Evolutionary conservation across 2,797 vertebrate genomes (phyloP), one percentile per base, ranked within the genome.

Genomic region (Aeoliscus strigatus): DNA sequence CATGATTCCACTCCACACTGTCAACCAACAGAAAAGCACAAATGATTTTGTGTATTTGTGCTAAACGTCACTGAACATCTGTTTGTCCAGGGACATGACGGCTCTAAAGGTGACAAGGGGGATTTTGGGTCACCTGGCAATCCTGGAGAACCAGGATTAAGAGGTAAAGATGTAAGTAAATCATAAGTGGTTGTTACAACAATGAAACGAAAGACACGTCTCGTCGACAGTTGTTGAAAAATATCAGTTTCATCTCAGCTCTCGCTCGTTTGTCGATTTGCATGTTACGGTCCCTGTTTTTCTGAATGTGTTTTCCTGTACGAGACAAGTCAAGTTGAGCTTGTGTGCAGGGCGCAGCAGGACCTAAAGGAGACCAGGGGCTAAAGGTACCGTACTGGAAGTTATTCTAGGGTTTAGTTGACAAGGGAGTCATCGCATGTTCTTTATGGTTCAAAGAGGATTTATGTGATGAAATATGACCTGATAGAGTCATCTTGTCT

Each of bases 81-180:
- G 27, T 18, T 70, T 77, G n/a, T 63, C 28, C 27, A 94, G 93
- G 93, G 93, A 2, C 83, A 83, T 2, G 78, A 77, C 37, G 90
- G 90, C 18, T 69, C 4, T 8, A 90, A 89, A 63, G 92, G 92
- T 8, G 79, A 88, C 4, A 90, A 86, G 43, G 93, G 92, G 9
- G 66, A 57, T 23, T 15, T 66, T 29, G 90, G 91, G 24, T 56
- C 68, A 23, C 51, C 81, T 11, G 91, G 90, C 56, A 87, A 83
- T 66, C 58, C 86, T 57, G 92, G 90, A 70, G 49, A 82, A 53
- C 66, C 86, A 14, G 90, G 92, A 85, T 88, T 92, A 91, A 94
- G 90, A 92, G 93, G 92, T 93, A 91, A 93, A 92, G 92, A 93
- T 90, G 92, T 94, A 92, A 94, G 93, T 93, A 92, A 88, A 88